phyloP scores from a whole-genome alignment of 1,140 invertebrate species.

The Megathymus violae region DNA sequence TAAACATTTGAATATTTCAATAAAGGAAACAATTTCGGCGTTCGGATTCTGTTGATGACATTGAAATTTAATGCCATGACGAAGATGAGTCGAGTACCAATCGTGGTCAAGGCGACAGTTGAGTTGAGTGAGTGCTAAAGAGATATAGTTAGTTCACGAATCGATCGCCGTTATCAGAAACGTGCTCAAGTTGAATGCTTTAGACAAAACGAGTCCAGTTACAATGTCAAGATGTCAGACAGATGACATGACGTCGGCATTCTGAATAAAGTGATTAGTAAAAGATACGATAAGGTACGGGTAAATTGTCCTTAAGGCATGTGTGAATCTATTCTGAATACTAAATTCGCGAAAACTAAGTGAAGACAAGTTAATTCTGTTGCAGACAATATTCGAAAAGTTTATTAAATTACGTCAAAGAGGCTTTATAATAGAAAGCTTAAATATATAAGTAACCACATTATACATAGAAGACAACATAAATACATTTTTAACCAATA shows the following conservation, averaged over 20 bases:
- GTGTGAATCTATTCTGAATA: neutral
- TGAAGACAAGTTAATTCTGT: neutral
- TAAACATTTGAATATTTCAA: neutral
- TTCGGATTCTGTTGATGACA: constrained; percentile 2
- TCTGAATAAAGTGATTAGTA: constrained; percentile 17
- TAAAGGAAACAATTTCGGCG: neutral
- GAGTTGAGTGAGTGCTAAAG: neutral
- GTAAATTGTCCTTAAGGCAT: neutral
- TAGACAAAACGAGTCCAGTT: constrained; percentile 25
- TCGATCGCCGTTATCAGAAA: constrained; percentile 28
- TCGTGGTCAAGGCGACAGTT: neutral
- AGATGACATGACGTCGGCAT: constrained; percentile 17
- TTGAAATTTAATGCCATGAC: constrained; percentile 22
- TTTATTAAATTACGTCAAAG: neutral
- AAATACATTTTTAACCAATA: too few species aligned
- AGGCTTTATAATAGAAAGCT: neutral
- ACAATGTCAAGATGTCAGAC: constrained; percentile 34
- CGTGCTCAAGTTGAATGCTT: constrained; percentile 34
- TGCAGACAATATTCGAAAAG: neutral
- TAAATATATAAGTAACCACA: too few species aligned
- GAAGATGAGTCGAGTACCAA: constrained; percentile 22
- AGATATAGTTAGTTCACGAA: constrained; percentile 7
- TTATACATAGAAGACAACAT: too few species aligned
- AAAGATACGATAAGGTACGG: neutral
- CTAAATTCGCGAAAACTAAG: neutral